phyloP scores from a whole-genome alignment of 2,797 vertebrate genomes.

The Spinus pinus region DNA sequence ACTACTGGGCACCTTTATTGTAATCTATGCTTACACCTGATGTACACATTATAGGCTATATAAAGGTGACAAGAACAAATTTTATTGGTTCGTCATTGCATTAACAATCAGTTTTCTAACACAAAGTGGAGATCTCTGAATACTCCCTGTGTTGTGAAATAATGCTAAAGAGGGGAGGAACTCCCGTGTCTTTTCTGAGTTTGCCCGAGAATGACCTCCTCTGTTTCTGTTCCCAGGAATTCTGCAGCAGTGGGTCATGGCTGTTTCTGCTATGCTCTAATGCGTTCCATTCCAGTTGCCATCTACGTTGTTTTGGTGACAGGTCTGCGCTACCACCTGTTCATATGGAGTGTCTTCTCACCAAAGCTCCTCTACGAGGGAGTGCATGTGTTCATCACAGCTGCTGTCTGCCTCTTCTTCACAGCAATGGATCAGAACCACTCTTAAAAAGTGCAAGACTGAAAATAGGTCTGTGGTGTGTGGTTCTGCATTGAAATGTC shows the following conservation, averaged over 20 bases:
- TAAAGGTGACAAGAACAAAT: not conserved
- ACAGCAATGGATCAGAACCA: slow-evolving; percentile 84
- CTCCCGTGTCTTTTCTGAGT: not conserved
- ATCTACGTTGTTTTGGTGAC: slow-evolving; percentile 88
- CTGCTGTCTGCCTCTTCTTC: slow-evolving; percentile 84
- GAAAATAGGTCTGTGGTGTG: fast-evolving
- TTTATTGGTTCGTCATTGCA: not conserved
- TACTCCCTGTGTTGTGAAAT: not conserved
- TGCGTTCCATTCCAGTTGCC: slow-evolving; percentile 84
- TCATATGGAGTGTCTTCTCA: slow-evolving; percentile 98
- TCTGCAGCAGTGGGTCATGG: slow-evolving; percentile 82
- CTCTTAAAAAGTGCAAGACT: not conserved
- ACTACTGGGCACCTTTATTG: not conserved
- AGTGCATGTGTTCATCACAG: slow-evolving; percentile 84
- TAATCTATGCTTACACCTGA: not conserved
- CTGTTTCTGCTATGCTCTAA: slow-evolving; percentile 89
- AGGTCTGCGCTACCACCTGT: slow-evolving; percentile 90
- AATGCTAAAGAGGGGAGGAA: not conserved
- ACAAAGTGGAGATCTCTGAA: not conserved
- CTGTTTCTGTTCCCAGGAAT: slow-evolving; percentile 69
- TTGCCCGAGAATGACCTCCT: not conserved
- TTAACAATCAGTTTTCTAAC: not conserved
- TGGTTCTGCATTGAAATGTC: not conserved
- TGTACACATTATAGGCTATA: fast-evolving
- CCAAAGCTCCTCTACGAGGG: slow-evolving; percentile 95